A percentile compares a stretch with the other conserved stretches of the same genome.
Conservation (phyloP, 2,888 invertebrate species). For the Cantharis flavilabris region DNA sequence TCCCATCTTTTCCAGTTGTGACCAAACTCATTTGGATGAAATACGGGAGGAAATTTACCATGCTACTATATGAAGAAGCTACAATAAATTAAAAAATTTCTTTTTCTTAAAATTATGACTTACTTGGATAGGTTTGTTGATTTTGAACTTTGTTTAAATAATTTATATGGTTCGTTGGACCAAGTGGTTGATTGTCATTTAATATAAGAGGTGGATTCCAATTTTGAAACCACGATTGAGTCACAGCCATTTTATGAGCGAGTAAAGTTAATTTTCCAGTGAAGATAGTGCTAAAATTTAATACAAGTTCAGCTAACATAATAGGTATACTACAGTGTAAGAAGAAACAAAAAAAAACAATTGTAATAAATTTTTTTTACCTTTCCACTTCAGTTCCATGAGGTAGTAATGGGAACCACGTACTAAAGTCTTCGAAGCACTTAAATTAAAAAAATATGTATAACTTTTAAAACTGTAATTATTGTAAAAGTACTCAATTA, state of each 20-base stretch:
- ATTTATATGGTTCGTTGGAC: slow-evolving; percentile 23
- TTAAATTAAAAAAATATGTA: background rate
- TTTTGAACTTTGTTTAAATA: slow-evolving; percentile 25
- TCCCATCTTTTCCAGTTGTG: slow-evolving; percentile 4
- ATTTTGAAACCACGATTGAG: slow-evolving; percentile 20
- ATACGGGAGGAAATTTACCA: slow-evolving; percentile 57
- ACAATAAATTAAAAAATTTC: background rate
- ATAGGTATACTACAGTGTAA: too few relatives aligned
- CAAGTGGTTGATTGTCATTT: slow-evolving; percentile 32
- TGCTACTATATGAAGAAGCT: slow-evolving; percentile 8
- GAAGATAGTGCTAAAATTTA: background rate
- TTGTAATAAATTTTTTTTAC: background rate
- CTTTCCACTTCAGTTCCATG: background rate
- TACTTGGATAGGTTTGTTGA: slow-evolving; percentile 11
- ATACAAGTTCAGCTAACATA: background rate
- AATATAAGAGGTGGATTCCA: slow-evolving; percentile 26
- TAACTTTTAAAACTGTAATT: background rate
- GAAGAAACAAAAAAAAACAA: background rate
- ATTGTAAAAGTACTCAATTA: background rate
- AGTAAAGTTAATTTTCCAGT: background rate
- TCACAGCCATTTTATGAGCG: slow-evolving; percentile 11
- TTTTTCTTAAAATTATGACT: slow-evolving; percentile 8
- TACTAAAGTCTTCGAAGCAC: background rate
- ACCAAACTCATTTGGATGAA: slow-evolving; percentile 56
- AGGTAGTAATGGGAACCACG: background rate